These are phyloP conservation scores for Planiliza haematocheilus DNA, from an alignment of 2,113 vertebrate genomes.

Conservation along the genomic window DNA sequence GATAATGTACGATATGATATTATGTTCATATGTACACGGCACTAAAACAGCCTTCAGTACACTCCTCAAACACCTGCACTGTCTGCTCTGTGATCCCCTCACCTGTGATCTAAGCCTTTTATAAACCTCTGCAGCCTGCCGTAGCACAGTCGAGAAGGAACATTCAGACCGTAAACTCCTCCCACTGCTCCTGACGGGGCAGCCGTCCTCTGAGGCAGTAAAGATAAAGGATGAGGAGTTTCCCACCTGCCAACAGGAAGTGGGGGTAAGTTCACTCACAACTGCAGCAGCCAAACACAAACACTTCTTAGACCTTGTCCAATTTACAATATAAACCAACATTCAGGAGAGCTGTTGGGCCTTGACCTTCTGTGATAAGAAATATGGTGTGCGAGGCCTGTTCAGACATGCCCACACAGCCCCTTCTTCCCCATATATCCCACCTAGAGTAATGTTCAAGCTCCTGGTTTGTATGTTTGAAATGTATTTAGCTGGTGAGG, in stretches of 20 bases:
- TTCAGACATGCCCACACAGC: slow-evolving; percentile 54
- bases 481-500: slow-evolving; percentile 61
- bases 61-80: slow-evolving; percentile 77
- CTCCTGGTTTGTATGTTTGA: slow-evolving; percentile 70
- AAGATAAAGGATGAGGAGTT: slow-evolving; percentile 83
- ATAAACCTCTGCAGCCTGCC: slow-evolving; percentile 74
- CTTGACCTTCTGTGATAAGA: slow-evolving; percentile 55
- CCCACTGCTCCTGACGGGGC: slow-evolving; percentile 64
- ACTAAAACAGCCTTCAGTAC: slow-evolving; percentile 62
- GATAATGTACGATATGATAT: slow-evolving; percentile 55
- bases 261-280: slow-evolving; percentile 52
- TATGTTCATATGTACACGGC: slow-evolving; percentile 53
- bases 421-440: slow-evolving; percentile 45
- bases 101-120: slow-evolving; percentile 82
- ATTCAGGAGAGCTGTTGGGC: slow-evolving; percentile 10
- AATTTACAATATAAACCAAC: slow-evolving; percentile 21
- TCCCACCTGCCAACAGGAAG: slow-evolving; percentile 75
- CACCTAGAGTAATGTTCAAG: slow-evolving; percentile 58
- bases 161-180: slow-evolving; percentile 67
- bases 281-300: slow-evolving; percentile 31
- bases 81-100: slow-evolving; percentile 80
- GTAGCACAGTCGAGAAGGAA: slow-evolving; percentile 53
- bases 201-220: slow-evolving; percentile 73
- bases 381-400: slow-evolving; percentile 57
- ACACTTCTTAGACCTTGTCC: slow-evolving; percentile 24